Base-by-base conservation (phyloP, 2,113 vertebrate genomes). In the Sander vitreus region DNA sequence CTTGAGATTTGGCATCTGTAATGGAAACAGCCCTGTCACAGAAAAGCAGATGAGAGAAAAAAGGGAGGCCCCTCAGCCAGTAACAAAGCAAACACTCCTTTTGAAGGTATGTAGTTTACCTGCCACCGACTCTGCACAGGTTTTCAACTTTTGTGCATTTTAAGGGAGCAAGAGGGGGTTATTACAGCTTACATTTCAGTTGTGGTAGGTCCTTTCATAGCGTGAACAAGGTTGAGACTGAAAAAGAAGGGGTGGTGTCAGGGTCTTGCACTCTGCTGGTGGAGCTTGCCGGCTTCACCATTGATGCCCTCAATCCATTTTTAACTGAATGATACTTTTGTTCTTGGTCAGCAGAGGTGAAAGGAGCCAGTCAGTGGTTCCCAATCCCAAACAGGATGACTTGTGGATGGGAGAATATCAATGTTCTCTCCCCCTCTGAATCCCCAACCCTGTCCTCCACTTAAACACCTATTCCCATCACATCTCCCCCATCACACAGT, bases 311-410 rank as follows among this genome's bases (percentile, higher is more conserved):
- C 94, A 94, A 91, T 95, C 94, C 96, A 95, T 96, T 96, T 95
- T 96, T 95, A 94, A 94, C 94, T 97, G 94, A 99, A 97, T 97
- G 95, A 96, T 96, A 96, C 97, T 97, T 98, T 98, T 98, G 97
- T 98, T 97, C 94, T 91, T 96, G 96, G 94, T 96, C 96, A 97
- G 96, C 96, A 95, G 96, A 97, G 97, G 97, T 97, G 97, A 99
- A 98, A 97, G 96, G 96, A 97, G 95, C 96, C 96, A 97, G 97
- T 97, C 96, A 97, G 95, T 96, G 94, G 90, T 92, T 96, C 85
- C 91, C 85, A 85, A 90, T 95, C 89, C 67, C 94, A 95, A 96
- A 95, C 91, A 93, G 92, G 92, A 92, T 96, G 97, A 95, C 96
- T 92, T 83, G 80, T 65, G 81, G 77, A 87, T 81, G 83, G 83